Percentiles rank a stretch among this genome's conserved stretches.
These are phyloP conservation scores for Lagopus leucura DNA, from an alignment of 2,113 vertebrate species.

Conservation along the genomic window DNA sequence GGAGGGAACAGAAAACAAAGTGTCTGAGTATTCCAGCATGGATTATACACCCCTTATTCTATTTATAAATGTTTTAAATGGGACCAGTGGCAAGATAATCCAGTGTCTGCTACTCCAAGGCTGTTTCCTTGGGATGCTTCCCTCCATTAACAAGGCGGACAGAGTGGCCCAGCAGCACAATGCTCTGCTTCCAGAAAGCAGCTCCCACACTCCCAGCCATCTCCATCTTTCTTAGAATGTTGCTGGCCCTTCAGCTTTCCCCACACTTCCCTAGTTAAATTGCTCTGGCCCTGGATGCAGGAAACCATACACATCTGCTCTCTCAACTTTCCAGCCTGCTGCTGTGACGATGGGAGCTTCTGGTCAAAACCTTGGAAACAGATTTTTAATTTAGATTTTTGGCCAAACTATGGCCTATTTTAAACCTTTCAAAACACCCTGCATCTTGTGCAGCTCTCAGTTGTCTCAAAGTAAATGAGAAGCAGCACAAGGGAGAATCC, in stretches of 20 bases:
- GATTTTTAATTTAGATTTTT: slow-evolving; percentile 33
- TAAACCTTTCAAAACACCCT: slow-evolving; percentile 1
- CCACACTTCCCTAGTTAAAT: slow-evolving; percentile 65
- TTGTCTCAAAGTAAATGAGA: neutral
- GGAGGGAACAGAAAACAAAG: accelerated
- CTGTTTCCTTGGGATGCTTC: neutral
- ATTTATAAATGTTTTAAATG: neutral
- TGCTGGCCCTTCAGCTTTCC: slow-evolving; percentile 55
- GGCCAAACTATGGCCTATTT: slow-evolving; percentile 9
- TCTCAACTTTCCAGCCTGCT: neutral
- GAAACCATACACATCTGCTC: slow-evolving; percentile 66
- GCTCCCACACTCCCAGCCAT: neutral
- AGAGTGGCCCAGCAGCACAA: neutral
- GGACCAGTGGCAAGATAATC: neutral
- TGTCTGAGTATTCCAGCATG: neutral
- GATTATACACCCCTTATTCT: neutral
- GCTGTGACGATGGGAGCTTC: neutral
- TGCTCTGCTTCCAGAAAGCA: neutral
- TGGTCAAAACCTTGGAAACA: slow-evolving; percentile 33
- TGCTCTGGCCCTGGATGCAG: slow-evolving; percentile 50
- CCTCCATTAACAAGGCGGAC: neutral
- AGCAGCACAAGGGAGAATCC: neutral
- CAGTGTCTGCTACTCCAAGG: accelerated
- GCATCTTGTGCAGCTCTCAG: neutral
- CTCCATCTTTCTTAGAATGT: neutral